These are phyloP conservation scores for Hyla sarda DNA, from an alignment of 2,113 vertebrate genomes.

Conservation along the genomic window DNA sequence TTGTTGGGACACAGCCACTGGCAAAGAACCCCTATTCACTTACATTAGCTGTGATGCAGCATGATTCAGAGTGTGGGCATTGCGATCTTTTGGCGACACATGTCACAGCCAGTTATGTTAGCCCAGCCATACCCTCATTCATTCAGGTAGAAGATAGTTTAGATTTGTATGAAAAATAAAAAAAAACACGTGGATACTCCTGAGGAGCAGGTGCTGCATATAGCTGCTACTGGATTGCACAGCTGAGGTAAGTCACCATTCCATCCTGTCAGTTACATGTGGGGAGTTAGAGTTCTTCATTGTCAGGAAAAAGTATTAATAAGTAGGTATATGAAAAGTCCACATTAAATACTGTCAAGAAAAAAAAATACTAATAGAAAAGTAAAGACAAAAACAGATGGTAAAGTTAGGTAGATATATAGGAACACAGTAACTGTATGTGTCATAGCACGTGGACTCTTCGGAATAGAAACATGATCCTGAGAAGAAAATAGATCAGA, in stretches of 20 bases:
- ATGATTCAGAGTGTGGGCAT: too few relatives aligned
- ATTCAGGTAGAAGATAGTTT: not conserved
- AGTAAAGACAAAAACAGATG: not conserved
- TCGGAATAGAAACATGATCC: constrained; percentile 76
- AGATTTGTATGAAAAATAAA: constrained; percentile 5
- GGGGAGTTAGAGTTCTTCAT: constrained; percentile 63
- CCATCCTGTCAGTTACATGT: constrained; percentile 53
- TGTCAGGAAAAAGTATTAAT: constrained; percentile 57
- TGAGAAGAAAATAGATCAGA: constrained; percentile 77
- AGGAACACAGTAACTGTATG: constrained; percentile 68
- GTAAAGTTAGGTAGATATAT: constrained; percentile 16
- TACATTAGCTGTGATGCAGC: too few relatives aligned
- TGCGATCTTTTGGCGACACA: too few relatives aligned
- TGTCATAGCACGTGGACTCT: constrained; percentile 65
- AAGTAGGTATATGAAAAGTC: not conserved
- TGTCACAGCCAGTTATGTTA: too few relatives aligned
- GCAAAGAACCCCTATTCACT: too few relatives aligned
- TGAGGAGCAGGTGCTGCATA: not conserved
- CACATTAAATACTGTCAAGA: not conserved
- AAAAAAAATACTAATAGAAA: not conserved
- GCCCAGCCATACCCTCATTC: not conserved
- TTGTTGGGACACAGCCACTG: too few relatives aligned
- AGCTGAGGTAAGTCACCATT: constrained; percentile 62
- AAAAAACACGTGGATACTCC: not conserved
- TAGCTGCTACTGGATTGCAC: constrained; percentile 13